phyloP scores from a whole-genome alignment of 2,888 invertebrate genomes.

The Hirudinaria manillensis region DNA sequence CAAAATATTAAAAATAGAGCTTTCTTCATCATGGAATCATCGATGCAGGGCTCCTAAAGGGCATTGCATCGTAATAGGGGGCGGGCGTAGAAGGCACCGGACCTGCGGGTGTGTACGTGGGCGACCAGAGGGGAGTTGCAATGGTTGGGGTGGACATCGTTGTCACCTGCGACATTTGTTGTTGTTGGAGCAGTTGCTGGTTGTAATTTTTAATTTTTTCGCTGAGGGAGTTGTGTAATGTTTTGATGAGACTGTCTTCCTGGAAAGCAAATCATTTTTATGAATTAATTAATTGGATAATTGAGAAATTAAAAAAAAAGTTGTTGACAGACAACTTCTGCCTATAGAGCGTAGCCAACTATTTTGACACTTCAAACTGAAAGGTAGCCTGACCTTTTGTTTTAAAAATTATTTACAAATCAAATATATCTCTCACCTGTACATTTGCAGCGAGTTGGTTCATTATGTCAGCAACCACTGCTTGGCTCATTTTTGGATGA shows the following conservation, averaged over 20 bases:
- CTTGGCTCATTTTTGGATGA: constrained; percentile 74
- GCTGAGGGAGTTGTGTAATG: neutral
- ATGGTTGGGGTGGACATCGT: constrained; percentile 3
- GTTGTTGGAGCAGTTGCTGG: constrained; percentile 23
- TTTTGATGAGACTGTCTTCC: constrained; percentile 2
- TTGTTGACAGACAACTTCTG: too few relatives aligned
- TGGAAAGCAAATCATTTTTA: neutral
- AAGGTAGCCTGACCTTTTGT: neutral
- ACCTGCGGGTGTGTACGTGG: neutral
- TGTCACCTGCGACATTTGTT: constrained; percentile 6
- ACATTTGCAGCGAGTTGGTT: constrained; percentile 64
- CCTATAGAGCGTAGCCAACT: neutral
- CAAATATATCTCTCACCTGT: constrained; percentile 43
- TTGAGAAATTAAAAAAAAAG: neutral
- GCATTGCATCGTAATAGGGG: neutral
- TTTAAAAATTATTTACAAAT: neutral
- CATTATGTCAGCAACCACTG: constrained; percentile 72
- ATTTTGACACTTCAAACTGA: neutral
- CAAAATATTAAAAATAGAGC: too few relatives aligned
- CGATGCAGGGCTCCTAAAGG: neutral
- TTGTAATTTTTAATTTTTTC: constrained; percentile 19
- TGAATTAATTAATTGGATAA: too few relatives aligned
- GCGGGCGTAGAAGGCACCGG: neutral
- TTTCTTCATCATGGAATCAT: neutral
- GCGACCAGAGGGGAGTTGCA: neutral